Percentiles rank a stretch among this genome's conserved stretches.
These are phyloP conservation scores for Dendrolimus houi DNA, from an alignment of 2,888 invertebrate genomes.

Conservation along the genomic window DNA sequence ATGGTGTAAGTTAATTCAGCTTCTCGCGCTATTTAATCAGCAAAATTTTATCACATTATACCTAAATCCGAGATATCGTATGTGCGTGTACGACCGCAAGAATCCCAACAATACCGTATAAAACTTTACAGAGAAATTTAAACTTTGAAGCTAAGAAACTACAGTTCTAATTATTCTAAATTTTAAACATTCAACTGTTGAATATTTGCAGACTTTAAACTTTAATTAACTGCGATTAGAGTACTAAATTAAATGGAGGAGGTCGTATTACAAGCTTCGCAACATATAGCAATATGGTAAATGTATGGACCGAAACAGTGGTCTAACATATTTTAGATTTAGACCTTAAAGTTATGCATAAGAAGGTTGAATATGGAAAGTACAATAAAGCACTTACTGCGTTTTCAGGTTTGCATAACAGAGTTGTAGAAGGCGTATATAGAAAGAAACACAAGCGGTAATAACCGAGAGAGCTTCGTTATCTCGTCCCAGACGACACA, in stretches of 20 bases:
- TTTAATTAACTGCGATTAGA: no score
- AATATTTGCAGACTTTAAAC: no score
- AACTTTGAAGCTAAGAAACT: neutral
- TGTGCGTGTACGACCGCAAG: neutral
- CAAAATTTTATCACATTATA: conserved; percentile 20
- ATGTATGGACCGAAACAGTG: no score
- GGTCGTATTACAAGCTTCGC: no score
- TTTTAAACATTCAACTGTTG: neutral
- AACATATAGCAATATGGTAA: no score
- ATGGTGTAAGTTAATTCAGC: conserved; percentile 21
- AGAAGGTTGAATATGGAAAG: no score
- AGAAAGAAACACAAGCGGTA: conserved; percentile 42
- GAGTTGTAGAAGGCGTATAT: conserved; percentile 1
- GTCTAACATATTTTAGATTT: no score
- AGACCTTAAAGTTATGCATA: no score
- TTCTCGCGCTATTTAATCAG: conserved; percentile 34
- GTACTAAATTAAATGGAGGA: no score
- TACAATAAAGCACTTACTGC: no score
- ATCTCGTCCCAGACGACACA: conserved; percentile 55
- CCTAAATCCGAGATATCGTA: conserved; percentile 1
- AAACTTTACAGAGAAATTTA: neutral
- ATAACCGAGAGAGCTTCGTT: conserved; percentile 65
- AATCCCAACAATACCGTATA: neutral
- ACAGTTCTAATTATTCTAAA: neutral
- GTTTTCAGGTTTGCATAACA: neutral